Base-by-base conservation (phyloP, 1,140 invertebrate species). In the Penaeus chinensis region DNA sequence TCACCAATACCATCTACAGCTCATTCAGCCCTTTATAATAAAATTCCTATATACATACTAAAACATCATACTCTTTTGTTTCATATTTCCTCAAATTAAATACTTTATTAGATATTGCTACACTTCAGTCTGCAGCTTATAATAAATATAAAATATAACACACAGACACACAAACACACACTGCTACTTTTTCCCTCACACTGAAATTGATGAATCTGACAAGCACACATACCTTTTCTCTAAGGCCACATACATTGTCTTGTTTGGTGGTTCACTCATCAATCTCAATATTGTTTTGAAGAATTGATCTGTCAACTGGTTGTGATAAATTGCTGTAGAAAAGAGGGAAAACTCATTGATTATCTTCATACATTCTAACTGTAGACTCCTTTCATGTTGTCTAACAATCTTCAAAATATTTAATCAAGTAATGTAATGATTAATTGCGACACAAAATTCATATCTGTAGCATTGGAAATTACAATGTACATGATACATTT, bases 291-390 rank as follows among this genome's bases (percentile, higher is more conserved):
- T 92, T 0, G 96, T 96, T 19, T 93, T 92, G 3, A 98, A 94
- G 91, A 98, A 97, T 1, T 95, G 96, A 88, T 96, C 94, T 13
- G 97, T 98, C 37, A 98, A 94, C 86, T 95, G 94, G 89, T 97
- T 95, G 91, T 97, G 96, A 93, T 98, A 98, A 60, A 98, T 95
- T 13, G 98, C 89, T 90, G 87, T 13, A 77, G 37, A 47, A 27
- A 84, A 42, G 47, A 80, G n/a, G 24, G 54, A 16, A 54, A 54
- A 13, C 10, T 54, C 10, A 54, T 13, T 54, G 2, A 54, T 54
- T 13, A 54, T 54, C 54, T 54, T 54, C 69, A 74, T 74, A 27
- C 11, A 11, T 16, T 27, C 16, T 74, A 74, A 27, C 16, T 16
- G 0, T 54, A 54, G 5, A 54, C 37, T 42, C 37, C 37, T 8